These are phyloP conservation scores for Drosophila algonquin DNA, from an alignment of 2,888 invertebrate genomes.

Conservation along the genomic window DNA sequence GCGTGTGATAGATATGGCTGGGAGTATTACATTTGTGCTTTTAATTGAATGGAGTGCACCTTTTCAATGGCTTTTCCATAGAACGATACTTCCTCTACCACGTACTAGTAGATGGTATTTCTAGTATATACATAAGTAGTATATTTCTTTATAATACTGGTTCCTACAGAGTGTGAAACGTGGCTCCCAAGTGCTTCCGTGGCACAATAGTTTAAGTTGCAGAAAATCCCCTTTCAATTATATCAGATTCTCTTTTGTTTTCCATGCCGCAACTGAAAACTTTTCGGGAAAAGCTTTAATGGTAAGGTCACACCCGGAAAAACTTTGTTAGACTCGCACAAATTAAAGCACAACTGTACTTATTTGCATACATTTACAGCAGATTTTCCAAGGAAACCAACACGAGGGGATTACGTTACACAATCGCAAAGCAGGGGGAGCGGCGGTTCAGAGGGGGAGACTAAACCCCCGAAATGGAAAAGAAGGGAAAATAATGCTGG, in stretches of 20 bases:
- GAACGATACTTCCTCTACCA: background rate
- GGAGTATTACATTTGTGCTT: conserved; percentile 11
- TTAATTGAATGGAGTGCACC: conserved; percentile 12
- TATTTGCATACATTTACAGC: conserved; percentile 72
- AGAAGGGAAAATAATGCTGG: conserved; percentile 63
- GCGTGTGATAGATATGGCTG: conserved; percentile 18
- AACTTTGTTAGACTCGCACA: conserved; percentile 23
- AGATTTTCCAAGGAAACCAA: conserved; percentile 55
- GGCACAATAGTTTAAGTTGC: background rate
- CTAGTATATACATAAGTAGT: background rate
- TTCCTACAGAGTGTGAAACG: background rate
- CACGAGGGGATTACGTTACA: conserved; percentile 63
- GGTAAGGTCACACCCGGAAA: conserved; percentile 49
- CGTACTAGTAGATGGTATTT: background rate
- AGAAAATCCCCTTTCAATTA: background rate
- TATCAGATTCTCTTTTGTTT: background rate
- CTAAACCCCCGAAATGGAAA: conserved; percentile 32
- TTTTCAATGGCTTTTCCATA: background rate
- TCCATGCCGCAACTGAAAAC: background rate
- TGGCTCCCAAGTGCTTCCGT: background rate
- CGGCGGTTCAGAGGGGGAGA: conserved; percentile 8
- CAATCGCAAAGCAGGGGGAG: conserved; percentile 38
- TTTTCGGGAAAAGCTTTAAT: conserved; percentile 50
- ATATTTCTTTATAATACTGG: conserved; percentile 10
- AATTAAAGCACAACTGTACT: conserved; percentile 50